Evolutionary conservation across 2,888 invertebrate genomes (phyloP), one percentile per base, ranked within the genome.

Genomic region (Catocala sponsa): DNA sequence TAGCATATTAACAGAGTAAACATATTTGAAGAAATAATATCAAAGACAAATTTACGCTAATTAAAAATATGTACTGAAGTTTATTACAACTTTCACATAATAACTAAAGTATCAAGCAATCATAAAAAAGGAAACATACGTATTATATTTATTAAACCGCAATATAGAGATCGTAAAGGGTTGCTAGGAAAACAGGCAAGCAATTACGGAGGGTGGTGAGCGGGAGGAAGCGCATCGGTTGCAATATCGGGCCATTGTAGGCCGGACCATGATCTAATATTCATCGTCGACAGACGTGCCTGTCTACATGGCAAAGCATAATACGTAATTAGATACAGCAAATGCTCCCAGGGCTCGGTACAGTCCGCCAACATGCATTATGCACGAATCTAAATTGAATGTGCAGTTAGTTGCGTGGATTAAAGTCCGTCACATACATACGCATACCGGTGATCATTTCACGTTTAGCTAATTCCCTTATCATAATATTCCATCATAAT

Each of bases 311-410:
- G 90, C 87, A 88, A 89, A 89, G 91, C 91, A 89, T 92, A 91
- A 93, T 92, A 89, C 91, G 91, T 92, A 91, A 94, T 93, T 92
- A 94, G 91, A 93, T 92, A 89, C 91, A 87, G 89, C 90, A 88
- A 91, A 91, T 91, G 91, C 89, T 89, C 87, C 77, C 85, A 80
- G 85, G 87, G 83, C 81, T 84, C 81, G 82, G 78, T 80, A 81
- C 76, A 83, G 81, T 69, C 80, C 83, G 81, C 69, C 82, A 74
- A 78, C 85, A 92, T 92, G 91, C 92, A 92, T 92, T 89, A 92
- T 92, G 91, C 91, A 92, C 90, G 89, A 89, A 81, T 88, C 89
- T 84, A 91, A 92, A 92, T 91, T 92, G 91, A 92, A 91, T 91
- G 91, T 88, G 88, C 90, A 89, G 88, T 91, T 88, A 88, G 84